Base-by-base conservation (phyloP, 1,140 invertebrate species). In the Caenorhabditis remanei region DNA sequence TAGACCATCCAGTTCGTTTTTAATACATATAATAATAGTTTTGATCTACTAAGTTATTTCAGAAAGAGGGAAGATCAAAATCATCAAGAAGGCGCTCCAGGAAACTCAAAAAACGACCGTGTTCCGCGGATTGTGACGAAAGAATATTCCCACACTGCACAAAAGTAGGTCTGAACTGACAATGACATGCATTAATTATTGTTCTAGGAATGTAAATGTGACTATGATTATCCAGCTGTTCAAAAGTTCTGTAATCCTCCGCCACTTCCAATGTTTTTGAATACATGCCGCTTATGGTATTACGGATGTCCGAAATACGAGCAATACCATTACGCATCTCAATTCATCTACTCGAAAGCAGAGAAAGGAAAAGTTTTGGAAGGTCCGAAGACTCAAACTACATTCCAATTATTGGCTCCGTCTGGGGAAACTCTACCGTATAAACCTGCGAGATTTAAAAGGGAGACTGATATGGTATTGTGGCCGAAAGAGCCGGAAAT, bases 171-270 rank as follows among this genome's bases (percentile, higher is more conserved):
- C 32, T 32, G 32, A 32, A 32, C 32, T 32, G 32, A 32, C 32
- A 32, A 32, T 32, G 32, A 32, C 0, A 32, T 32, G 2, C 0
- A 32, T 2, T 32, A 2, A 1, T 32, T 32, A 53, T 67, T 40
- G 32, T 32, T 41, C 0, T 40, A 56, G 24, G 79, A 82, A 65
- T 90, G 89, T 65, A 90, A 90, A 79, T 90, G 90, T 84, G 90
- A 90, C 53, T 90, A 90, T 65, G 56, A 86, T 4, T 90, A 90
- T 83, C 90, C 90, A 43, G 24, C 82, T 53, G 89, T 90, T 5
- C 88, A 90, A 40, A 89, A 83, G 40, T 90, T 90, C 75, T 90
- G 90, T 61, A 89, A 90, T 40, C 90, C 90, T 24, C 90, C 90
- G 16, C 88, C 90, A 4, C 32, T 90, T 4, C 90, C 90, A 13